Percentiles rank a stretch among this genome's conserved stretches.
Conservation (phyloP, 1,140 invertebrate genomes). For the Onthophagus taurus region DNA sequence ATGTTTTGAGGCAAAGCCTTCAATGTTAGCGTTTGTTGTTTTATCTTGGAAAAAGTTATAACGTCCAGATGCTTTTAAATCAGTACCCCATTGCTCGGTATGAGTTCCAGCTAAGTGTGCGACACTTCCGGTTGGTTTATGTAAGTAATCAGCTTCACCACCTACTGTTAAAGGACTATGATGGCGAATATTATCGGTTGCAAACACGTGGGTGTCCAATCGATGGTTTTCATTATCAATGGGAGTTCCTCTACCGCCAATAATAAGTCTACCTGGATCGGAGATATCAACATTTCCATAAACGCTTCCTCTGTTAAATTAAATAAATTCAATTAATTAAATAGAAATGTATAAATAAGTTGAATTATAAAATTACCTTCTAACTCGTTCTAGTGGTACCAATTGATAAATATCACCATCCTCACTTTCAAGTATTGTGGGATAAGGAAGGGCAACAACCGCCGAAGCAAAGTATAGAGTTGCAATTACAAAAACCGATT, state of each 20-base stretch:
- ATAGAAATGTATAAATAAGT: background rate
- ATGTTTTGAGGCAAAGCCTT: background rate
- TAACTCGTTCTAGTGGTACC: constrained; percentile 1
- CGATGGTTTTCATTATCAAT: constrained; percentile 2
- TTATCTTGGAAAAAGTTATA: constrained; percentile 4
- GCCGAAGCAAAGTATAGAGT: no score
- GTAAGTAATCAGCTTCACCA: background rate
- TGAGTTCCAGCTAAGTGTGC: background rate
- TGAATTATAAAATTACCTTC: background rate
- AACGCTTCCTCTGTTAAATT: background rate
- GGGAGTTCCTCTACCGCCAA: background rate
- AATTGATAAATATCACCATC: background rate
- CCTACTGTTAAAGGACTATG: background rate
- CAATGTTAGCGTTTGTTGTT: background rate
- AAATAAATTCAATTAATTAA: background rate
- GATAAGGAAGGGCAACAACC: background rate
- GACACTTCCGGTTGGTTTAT: constrained; percentile 1
- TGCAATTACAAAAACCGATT: no score
- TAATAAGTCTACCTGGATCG: constrained; percentile 1
- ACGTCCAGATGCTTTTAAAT: background rate
- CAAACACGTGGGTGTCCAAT: background rate
- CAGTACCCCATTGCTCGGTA: background rate
- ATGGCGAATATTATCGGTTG: background rate
- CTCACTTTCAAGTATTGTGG: background rate
- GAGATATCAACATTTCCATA: constrained; percentile 3